Evolutionary conservation across 1,140 invertebrate species (phyloP).

Genomic region (Drosophila aff.): DNA sequence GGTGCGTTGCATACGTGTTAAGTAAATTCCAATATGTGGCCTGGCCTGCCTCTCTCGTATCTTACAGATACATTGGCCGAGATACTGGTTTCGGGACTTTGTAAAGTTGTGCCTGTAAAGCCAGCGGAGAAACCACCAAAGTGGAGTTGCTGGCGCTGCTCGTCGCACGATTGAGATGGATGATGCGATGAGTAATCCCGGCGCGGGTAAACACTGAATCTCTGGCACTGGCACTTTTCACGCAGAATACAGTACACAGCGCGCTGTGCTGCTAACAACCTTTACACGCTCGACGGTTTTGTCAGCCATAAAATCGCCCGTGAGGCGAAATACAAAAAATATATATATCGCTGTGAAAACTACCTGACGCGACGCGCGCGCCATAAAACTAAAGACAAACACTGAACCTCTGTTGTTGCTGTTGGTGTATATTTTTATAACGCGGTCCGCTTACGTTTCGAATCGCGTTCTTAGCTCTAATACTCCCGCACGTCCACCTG

Average conservation of each 20-base stretch:
- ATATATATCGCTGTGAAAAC: constrained; percentile 59
- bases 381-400: constrained; percentile 76
- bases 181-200: constrained; percentile 57
- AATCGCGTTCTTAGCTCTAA: constrained; percentile 44
- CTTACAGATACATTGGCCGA: constrained; percentile 78
- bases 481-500: constrained; percentile 68
- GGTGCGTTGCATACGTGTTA: constrained; percentile 73
- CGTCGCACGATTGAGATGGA: constrained; percentile 4
- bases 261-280: constrained; percentile 61
- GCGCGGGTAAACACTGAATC: constrained; percentile 33
- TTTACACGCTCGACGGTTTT: constrained; percentile 72
- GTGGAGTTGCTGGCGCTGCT: constrained; percentile 35
- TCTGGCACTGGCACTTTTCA: constrained; percentile 50
- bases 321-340: constrained; percentile 50
- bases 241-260: constrained; percentile 25
- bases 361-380: constrained; percentile 74
- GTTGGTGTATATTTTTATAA: constrained; percentile 52
- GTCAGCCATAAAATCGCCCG: constrained; percentile 55
- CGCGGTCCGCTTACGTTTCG: constrained; percentile 64
- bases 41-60: constrained; percentile 55
- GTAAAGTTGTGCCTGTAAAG: constrained; percentile 58
- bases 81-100: constrained; percentile 78
- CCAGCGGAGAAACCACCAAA: constrained; percentile 37
- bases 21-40: constrained; percentile 81
- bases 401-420: constrained; percentile 45